Evolutionary conservation across 2,888 invertebrate species (phyloP).

Genomic region (Cryptocheilus praepositus): DNA sequence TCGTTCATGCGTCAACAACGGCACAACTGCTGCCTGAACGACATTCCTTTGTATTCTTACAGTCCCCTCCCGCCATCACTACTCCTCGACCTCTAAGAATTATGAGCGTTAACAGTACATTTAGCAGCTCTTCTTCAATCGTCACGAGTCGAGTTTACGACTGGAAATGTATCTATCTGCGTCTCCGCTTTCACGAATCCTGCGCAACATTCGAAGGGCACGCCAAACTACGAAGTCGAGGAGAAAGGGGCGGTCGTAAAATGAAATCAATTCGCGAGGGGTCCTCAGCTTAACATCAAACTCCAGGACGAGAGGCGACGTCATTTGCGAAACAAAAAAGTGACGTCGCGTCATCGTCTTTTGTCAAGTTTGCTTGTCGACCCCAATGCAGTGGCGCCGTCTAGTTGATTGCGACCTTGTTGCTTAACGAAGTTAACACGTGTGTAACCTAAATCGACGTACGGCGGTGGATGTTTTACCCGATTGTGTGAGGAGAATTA

Average conservation of each 20-base stretch:
- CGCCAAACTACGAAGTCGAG: neutral
- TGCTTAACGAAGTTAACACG: neutral
- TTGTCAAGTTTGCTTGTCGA: constrained; percentile 24
- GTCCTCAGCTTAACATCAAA: constrained; percentile 35
- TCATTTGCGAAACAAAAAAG: constrained; percentile 45
- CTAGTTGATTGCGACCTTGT: constrained; percentile 3
- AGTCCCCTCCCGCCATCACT: neutral
- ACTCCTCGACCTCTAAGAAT: constrained; percentile 20
- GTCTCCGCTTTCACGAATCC: neutral
- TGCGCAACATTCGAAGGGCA: neutral
- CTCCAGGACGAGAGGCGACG: constrained; percentile 11
- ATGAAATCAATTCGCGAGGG: constrained; percentile 54
- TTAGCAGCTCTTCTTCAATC: constrained; percentile 39
- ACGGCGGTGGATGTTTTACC: too few species aligned
- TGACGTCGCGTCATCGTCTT: constrained; percentile 27
- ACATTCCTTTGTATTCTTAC: neutral
- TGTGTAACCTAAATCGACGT: too few species aligned
- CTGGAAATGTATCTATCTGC: constrained; percentile 41
- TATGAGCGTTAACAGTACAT: constrained; percentile 44
- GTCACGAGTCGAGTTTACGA: constrained; percentile 45
- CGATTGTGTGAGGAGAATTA: too few species aligned
- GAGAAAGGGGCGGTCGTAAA: constrained; percentile 47
- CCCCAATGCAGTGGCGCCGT: neutral
- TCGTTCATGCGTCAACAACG: too few species aligned
- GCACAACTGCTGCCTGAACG: too few species aligned